A percentile compares a stretch with the other conserved stretches of the same genome.
phyloP scores from a whole-genome alignment of 2,113 vertebrate genomes.

The Rafetus swinhoei region DNA sequence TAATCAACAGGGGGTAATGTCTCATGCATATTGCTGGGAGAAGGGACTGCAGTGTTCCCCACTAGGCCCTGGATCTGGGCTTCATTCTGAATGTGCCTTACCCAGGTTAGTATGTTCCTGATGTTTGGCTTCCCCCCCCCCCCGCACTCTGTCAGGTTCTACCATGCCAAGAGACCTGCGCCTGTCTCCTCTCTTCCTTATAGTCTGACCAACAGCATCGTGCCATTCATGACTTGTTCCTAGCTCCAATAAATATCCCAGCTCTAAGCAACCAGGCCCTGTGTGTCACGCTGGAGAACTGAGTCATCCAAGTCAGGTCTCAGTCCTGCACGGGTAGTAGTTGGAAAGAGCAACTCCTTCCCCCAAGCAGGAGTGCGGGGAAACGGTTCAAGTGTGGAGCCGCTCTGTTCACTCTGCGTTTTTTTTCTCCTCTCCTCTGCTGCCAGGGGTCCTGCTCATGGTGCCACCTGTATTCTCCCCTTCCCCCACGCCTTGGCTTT shows the following conservation, averaged over 20 bases:
- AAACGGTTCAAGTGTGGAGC: not conserved
- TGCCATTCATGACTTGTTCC: not conserved
- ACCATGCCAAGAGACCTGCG: too few relatives aligned
- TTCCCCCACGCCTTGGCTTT: not conserved
- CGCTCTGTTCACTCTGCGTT: too few relatives aligned
- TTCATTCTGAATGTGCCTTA: not conserved
- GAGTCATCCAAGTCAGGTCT: not conserved
- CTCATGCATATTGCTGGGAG: too few relatives aligned
- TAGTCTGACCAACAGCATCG: not conserved
- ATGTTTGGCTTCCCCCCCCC: too few relatives aligned
- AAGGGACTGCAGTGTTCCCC: not conserved
- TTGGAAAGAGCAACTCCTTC: not conserved
- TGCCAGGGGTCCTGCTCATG: not conserved
- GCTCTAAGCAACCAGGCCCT: not conserved
- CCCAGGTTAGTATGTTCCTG: not conserved
- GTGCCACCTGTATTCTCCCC: rapidly evolving
- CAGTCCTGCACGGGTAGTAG: not conserved
- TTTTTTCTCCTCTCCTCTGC: too few relatives aligned
- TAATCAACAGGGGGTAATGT: not conserved
- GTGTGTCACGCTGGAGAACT: not conserved
- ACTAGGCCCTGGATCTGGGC: not conserved
- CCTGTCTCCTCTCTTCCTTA: not conserved
- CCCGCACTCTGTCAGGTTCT: not conserved
- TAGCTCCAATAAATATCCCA: not conserved
- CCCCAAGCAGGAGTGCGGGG: not conserved